A percentile compares a stretch with the other conserved stretches of the same genome.
phyloP scores from a whole-genome alignment of 2,797 vertebrate species.

The Pipistrellus pygmaeus region DNA sequence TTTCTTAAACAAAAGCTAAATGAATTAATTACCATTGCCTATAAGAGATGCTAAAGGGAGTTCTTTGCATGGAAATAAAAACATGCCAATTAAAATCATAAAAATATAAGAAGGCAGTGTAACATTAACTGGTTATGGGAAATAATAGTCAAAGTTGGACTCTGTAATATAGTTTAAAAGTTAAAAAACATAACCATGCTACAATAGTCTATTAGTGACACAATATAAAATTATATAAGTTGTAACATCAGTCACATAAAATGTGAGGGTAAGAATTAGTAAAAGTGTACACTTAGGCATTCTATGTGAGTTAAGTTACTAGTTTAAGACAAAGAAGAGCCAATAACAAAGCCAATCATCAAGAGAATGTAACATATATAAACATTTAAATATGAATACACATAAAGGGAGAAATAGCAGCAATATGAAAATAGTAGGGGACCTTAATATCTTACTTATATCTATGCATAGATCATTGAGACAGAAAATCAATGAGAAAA shows the following conservation, averaged over 20 bases:
- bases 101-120: not conserved
- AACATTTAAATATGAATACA: not conserved
- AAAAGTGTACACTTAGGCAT: not conserved
- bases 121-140: not conserved
- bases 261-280: not conserved
- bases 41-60: not conserved
- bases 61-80: not conserved
- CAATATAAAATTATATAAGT: not conserved
- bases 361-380: not conserved
- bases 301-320: not conserved
- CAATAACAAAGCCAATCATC: not conserved
- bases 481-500: not conserved
- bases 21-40: not conserved
- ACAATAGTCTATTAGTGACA: not conserved
- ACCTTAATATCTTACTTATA: not conserved
- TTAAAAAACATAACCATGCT: not conserved
- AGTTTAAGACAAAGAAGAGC: not conserved
- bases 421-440: not conserved
- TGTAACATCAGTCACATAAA: not conserved
- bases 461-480: not conserved
- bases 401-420: not conserved
- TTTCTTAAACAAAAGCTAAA: not conserved
- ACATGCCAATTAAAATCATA: not conserved
- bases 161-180: not conserved
- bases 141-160: not conserved